phyloP scores from a whole-genome alignment of 2,888 invertebrate species.

The Onchidella celtica region DNA sequence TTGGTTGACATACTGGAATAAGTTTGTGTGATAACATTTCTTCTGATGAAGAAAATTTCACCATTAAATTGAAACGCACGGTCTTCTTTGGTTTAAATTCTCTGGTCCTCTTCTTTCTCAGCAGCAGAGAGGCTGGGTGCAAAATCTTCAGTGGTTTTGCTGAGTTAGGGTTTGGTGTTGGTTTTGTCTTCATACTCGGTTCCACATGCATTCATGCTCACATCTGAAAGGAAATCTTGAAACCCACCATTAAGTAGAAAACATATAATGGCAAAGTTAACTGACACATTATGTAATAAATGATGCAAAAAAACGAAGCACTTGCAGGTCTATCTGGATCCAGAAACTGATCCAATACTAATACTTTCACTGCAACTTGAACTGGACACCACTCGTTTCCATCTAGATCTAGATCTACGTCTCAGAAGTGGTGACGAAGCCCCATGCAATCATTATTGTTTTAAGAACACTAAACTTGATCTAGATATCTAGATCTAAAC shows the following conservation, averaged over 20 bases:
- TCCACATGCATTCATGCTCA: neutral
- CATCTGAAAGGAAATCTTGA: neutral
- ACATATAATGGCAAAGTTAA: neutral
- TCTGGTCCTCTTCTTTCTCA: conserved; percentile 7
- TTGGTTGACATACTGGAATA: neutral
- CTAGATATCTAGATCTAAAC: too few relatives aligned
- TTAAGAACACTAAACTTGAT: too few relatives aligned
- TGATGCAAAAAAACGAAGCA: too few relatives aligned
- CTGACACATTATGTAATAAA: too few relatives aligned
- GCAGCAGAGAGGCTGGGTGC: neutral
- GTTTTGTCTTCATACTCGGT: neutral
- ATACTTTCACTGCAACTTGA: too few relatives aligned
- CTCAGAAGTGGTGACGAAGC: too few relatives aligned
- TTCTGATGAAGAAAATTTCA: neutral
- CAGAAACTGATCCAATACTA: too few relatives aligned
- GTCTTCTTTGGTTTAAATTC: neutral
- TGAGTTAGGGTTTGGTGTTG: neutral
- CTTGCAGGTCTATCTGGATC: too few relatives aligned
- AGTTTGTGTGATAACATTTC: neutral
- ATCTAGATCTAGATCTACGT: too few relatives aligned
- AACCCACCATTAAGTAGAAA: neutral
- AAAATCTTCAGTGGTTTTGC: neutral
- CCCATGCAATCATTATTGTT: too few relatives aligned
- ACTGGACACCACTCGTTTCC: too few relatives aligned
- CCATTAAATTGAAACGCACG: neutral